Conservation (phyloP, 2,113 vertebrate species). For the Sterna hirundo region DNA sequence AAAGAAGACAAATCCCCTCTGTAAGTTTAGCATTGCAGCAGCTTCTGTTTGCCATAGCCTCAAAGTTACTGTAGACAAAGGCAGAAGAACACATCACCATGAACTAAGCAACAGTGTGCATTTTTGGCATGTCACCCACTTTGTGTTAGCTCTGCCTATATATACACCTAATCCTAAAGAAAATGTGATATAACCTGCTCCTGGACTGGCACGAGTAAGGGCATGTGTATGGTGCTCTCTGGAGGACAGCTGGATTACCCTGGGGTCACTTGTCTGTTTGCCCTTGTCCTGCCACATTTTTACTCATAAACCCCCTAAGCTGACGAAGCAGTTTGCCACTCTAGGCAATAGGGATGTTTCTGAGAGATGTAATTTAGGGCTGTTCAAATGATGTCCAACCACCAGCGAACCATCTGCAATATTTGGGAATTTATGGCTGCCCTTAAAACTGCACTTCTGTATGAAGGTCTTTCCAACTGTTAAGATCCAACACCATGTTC, state of each 20-base stretch:
- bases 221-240: accelerated
- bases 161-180: accelerated
- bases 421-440: not conserved
- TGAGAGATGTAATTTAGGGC: not conserved
- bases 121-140: not conserved
- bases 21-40: not conserved
- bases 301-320: not conserved
- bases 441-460: not conserved
- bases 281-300: not conserved
- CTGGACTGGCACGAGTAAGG: not conserved
- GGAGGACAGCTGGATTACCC: not conserved
- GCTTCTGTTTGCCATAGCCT: not conserved
- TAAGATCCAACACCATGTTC: not conserved
- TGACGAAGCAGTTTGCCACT: not conserved
- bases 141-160: not conserved
- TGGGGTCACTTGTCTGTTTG: not conserved
- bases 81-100: not conserved
- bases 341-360: not conserved
- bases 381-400: not conserved
- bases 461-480: not conserved
- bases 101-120: not conserved
- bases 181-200: not conserved
- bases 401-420: not conserved
- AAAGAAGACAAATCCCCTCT: not conserved
- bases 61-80: too few relatives aligned